These are phyloP conservation scores for Temnothorax rugatulus DNA, from an alignment of 2,888 invertebrate species.

Conservation along the genomic window DNA sequence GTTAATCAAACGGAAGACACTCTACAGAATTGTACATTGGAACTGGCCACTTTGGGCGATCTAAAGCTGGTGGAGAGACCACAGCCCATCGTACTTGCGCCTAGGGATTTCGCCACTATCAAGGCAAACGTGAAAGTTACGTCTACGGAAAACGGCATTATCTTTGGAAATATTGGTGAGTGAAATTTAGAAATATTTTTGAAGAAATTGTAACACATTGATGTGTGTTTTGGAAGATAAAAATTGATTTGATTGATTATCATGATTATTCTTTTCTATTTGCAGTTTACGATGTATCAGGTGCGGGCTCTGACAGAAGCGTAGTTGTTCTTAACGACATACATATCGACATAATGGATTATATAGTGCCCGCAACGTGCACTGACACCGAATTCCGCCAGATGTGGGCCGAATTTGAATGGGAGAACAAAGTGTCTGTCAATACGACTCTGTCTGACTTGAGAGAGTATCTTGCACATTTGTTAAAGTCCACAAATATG, in stretches of 20 bases:
- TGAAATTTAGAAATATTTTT: background rate
- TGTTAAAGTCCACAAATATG: conserved; percentile 99
- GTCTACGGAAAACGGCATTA: conserved; percentile 99
- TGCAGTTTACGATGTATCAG: conserved; percentile 97
- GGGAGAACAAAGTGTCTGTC: conserved; percentile 99
- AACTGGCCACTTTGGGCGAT: conserved; percentile 99
- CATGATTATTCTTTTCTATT: conserved; percentile 31
- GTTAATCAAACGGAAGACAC: conserved; percentile 99
- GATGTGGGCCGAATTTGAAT: conserved; percentile 99
- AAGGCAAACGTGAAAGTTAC: conserved; percentile 99
- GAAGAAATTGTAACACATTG: background rate
- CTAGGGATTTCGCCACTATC: conserved; percentile 98
- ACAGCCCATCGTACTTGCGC: conserved; percentile 97
- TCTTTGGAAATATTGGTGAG: conserved; percentile 98
- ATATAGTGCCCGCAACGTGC: conserved; percentile 97
- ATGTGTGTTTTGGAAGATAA: background rate
- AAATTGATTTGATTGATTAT: background rate
- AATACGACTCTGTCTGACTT: conserved; percentile 97
- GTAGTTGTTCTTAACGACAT: conserved; percentile 99
- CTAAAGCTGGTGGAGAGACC: conserved; percentile 99
- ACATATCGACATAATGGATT: conserved; percentile 99
- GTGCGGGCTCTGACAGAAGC: conserved; percentile 96
- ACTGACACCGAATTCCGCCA: conserved; percentile 98
- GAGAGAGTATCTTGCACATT: conserved; percentile 96
- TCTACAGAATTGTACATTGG: conserved; percentile 98